phyloP scores from a whole-genome alignment of 2,113 vertebrate species.

The Meleagris gallopavo region DNA sequence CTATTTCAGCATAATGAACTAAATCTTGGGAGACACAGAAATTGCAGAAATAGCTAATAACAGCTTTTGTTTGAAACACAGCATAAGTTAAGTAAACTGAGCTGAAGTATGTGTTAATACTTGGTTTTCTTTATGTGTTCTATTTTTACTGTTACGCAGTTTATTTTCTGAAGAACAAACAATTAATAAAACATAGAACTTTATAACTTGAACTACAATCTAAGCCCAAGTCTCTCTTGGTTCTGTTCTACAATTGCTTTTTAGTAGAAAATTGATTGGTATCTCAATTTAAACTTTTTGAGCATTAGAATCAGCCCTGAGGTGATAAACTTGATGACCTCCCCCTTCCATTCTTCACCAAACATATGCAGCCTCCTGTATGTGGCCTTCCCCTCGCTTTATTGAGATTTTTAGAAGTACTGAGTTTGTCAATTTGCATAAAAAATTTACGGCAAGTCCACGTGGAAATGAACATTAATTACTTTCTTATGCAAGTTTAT shows the following conservation, averaged over 20 bases:
- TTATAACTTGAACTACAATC: not conserved
- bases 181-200: not conserved
- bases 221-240: not conserved
- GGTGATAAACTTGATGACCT: not conserved
- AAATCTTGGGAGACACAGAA: conserved; percentile 27
- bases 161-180: not conserved
- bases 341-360: not conserved
- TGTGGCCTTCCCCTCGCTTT: not conserved
- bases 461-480: not conserved
- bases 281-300: not conserved
- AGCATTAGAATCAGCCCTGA: not conserved
- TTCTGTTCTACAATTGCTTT: not conserved
- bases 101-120: not conserved
- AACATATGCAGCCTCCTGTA: not conserved
- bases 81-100: conserved; percentile 1
- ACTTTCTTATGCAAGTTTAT: not conserved
- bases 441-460: not conserved
- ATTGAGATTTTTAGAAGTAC: not conserved
- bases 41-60: conserved; percentile 16
- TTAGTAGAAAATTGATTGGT: not conserved
- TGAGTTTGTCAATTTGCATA: not conserved
- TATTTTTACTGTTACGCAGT: not conserved
- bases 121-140: not conserved
- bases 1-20: conserved; percentile 33
- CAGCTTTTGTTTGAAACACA: conserved; percentile 3